Percentiles rank a stretch among this genome's conserved stretches.
phyloP scores from a whole-genome alignment of 2,113 vertebrate species.

The Stegostoma tigrinum region DNA sequence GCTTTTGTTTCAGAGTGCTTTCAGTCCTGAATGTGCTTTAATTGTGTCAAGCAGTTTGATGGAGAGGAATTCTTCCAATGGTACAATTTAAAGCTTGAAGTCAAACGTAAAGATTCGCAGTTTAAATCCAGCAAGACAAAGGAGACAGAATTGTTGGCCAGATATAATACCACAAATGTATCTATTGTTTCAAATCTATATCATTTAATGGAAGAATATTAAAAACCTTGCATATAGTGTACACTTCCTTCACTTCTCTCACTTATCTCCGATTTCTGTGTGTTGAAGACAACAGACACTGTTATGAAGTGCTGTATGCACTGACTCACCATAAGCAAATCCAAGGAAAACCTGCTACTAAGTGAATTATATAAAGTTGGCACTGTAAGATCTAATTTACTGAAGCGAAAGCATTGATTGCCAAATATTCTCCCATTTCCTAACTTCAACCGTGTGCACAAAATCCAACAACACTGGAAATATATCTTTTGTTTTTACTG shows the following conservation, averaged over 20 bases:
- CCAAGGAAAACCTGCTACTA: background rate
- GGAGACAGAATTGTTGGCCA: background rate
- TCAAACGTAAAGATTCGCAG: slow-evolving; percentile 15
- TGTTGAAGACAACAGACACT: background rate
- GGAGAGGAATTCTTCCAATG: background rate
- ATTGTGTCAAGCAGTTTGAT: slow-evolving; percentile 10
- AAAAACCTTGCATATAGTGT: background rate
- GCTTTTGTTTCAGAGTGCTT: background rate
- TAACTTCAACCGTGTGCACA: background rate
- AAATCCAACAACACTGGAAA: background rate
- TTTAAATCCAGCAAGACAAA: background rate
- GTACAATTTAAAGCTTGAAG: slow-evolving; percentile 6
- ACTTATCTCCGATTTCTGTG: no score
- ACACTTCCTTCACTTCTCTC: background rate
- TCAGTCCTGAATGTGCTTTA: background rate
- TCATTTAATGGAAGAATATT: background rate
- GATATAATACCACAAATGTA: background rate
- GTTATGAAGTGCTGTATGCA: background rate
- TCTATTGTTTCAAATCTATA: background rate
- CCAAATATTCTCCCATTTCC: background rate
- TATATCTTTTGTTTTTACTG: background rate
- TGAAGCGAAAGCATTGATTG: background rate
- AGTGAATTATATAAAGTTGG: background rate
- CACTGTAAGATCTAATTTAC: background rate
- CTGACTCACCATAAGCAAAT: background rate